A percentile compares a stretch with the other conserved stretches of the same genome.
Evolutionary conservation across 2,888 invertebrate species (phyloP).

Genomic region (Leucoptera coffeella): DNA sequence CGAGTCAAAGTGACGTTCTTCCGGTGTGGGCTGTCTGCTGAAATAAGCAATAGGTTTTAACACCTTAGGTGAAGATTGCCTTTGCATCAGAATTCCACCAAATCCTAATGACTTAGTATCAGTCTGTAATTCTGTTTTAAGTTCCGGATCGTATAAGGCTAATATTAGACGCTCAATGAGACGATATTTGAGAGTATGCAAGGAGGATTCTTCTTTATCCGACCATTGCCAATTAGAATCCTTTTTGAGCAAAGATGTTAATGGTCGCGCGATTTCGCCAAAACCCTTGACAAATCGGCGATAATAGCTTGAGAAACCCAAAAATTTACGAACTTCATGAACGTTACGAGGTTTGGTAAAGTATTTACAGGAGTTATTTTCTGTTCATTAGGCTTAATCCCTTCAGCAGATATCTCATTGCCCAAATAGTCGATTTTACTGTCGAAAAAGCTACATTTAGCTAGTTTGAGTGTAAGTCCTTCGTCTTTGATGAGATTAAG

Average conservation of each 20-base stretch:
- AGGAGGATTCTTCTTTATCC: slow-evolving; percentile 6
- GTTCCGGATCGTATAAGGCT: slow-evolving; percentile 10
- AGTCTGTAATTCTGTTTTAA: slow-evolving; percentile 9
- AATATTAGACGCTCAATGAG: slow-evolving; percentile 9
- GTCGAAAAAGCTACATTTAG: slow-evolving; percentile 12
- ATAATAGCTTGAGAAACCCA: slow-evolving; percentile 12
- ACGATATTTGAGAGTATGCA: slow-evolving; percentile 5
- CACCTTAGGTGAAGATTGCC: too few relatives aligned
- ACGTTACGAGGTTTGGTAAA: slow-evolving; percentile 12
- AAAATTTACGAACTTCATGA: slow-evolving; percentile 12
- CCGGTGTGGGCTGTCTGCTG: slow-evolving; percentile 8
- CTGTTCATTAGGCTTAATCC: slow-evolving; percentile 10
- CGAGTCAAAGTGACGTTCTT: slow-evolving; percentile 7
- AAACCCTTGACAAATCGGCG: slow-evolving; percentile 10
- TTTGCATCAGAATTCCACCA: too few relatives aligned
- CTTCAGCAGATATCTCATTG: slow-evolving; percentile 10
- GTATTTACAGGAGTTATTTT: slow-evolving; percentile 11
- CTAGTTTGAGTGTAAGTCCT: slow-evolving; percentile 11
- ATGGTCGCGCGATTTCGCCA: slow-evolving; percentile 7
- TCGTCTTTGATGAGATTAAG: slow-evolving; percentile 7
- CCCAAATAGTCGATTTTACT: slow-evolving; percentile 12
- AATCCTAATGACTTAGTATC: slow-evolving; percentile 8
- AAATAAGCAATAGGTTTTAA: slow-evolving; percentile 8
- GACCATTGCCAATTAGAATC: slow-evolving; percentile 7
- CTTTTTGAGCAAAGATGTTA: slow-evolving; percentile 7